Evolutionary conservation across 2,888 invertebrate genomes (phyloP).

Genomic region (Hipparchia sbordonii): DNA sequence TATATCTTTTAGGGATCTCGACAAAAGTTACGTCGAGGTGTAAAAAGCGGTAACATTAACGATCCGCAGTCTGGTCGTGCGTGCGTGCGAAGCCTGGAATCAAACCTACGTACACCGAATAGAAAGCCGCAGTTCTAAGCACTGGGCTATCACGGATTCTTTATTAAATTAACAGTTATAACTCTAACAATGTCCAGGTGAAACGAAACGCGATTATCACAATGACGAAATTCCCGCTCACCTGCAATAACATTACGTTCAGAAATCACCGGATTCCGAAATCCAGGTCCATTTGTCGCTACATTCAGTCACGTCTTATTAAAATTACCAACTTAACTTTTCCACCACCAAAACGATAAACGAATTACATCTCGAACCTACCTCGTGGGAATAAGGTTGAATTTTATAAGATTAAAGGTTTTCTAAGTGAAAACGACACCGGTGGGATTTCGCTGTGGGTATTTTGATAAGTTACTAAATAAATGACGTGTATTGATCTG

Average conservation of each 20-base stretch:
- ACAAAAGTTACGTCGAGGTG: no score
- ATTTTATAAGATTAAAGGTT: constrained; percentile 38
- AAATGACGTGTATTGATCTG: constrained; percentile 76
- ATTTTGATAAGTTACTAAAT: constrained; percentile 78
- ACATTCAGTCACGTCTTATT: constrained; percentile 46
- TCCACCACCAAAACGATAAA: constrained; percentile 20
- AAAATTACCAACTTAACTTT: constrained; percentile 46
- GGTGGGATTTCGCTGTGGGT: constrained; percentile 53
- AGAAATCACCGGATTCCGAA: constrained; percentile 39
- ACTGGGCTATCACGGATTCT: no score
- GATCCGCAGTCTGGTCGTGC: no score
- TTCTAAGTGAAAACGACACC: constrained; percentile 35
- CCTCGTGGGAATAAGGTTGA: constrained; percentile 41
- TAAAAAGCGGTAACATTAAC: no score
- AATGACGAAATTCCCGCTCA: constrained; percentile 40
- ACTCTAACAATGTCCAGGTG: neutral
- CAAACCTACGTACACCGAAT: no score
- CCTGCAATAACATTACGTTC: constrained; percentile 55
- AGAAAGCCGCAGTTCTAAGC: no score
- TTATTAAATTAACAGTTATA: no score
- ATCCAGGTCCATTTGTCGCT: constrained; percentile 40
- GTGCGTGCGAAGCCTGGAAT: no score
- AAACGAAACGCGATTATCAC: constrained; percentile 4
- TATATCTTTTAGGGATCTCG: no score
- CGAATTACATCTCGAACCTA: neutral